Conservation (phyloP, 2,113 vertebrate genomes). For the Cairina moschata region DNA sequence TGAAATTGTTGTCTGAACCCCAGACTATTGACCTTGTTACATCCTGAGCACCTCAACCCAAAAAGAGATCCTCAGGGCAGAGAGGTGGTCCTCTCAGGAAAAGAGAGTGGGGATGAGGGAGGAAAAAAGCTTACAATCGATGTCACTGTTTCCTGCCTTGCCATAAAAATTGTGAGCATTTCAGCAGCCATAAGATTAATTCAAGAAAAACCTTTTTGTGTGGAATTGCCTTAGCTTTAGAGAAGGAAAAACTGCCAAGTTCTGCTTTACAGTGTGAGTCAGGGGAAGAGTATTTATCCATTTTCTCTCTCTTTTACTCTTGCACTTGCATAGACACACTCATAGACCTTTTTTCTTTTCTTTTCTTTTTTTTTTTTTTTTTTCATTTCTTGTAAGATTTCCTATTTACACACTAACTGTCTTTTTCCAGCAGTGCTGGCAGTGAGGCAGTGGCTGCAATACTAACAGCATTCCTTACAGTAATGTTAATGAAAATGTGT, state of each 20-base stretch:
- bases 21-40: not conserved
- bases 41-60: not conserved
- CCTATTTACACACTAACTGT: not conserved
- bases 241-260: not conserved
- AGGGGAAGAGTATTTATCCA: fast-evolving
- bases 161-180: not conserved
- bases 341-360: not conserved
- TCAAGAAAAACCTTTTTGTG: not conserved
- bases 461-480: not conserved
- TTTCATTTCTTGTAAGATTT: not conserved
- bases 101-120: not conserved
- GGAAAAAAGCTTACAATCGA: not conserved
- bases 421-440: not conserved
- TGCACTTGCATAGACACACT: not conserved
- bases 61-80: not conserved
- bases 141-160: not conserved
- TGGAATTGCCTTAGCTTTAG: not conserved
- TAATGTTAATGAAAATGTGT: not conserved
- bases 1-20: not conserved
- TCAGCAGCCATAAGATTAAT: not conserved
- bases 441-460: no score
- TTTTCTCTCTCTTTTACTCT: not conserved
- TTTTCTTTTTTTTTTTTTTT: not conserved
- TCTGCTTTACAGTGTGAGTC: not conserved
- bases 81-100: not conserved